Base-by-base conservation (phyloP, 23 tunicate genomes). In the Phallusia fumigata region DNA sequence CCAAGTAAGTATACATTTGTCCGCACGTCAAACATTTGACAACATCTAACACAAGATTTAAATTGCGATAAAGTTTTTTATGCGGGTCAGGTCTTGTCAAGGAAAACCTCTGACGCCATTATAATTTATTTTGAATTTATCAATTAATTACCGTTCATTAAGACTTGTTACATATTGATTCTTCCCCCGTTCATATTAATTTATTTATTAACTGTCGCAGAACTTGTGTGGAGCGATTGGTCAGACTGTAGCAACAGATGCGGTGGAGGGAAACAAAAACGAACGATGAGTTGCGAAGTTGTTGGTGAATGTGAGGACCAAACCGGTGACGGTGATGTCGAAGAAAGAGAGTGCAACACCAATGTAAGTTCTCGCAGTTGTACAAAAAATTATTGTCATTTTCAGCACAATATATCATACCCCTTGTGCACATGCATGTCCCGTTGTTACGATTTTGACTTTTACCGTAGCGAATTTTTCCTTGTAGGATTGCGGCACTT, bases 1-100 rank as follows among this genome's bases (percentile, higher is more conserved):
- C 90, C 90, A 73, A 31, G 90, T 86, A 86, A 83, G 79, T 79
- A n/a, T n/a, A n/a, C n/a, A n/a, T n/a, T n/a, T n/a, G n/a, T n/a
- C n/a, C n/a, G n/a, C n/a, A n/a, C n/a, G n/a, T n/a, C n/a, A n/a
- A n/a, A n/a, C n/a, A n/a, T n/a, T n/a, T n/a, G n/a, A n/a, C n/a
- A n/a, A n/a, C n/a, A n/a, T n/a, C n/a, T n/a, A n/a, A n/a, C n/a
- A n/a, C n/a, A n/a, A n/a, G n/a, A n/a, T n/a, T n/a, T n/a, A n/a
- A n/a, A n/a, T n/a, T n/a, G n/a, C n/a, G n/a, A n/a, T n/a, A n/a
- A n/a, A n/a, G n/a, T n/a, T n/a, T n/a, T n/a, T n/a, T n/a, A n/a
- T n/a, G n/a, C n/a, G n/a, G n/a, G n/a, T n/a, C n/a, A n/a, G n/a
- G n/a, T n/a, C n/a, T n/a, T n/a, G n/a, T n/a, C n/a, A n/a, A n/a